Base-by-base conservation (phyloP, 1,140 invertebrate genomes). In the Cyphomyrmex costatus region DNA sequence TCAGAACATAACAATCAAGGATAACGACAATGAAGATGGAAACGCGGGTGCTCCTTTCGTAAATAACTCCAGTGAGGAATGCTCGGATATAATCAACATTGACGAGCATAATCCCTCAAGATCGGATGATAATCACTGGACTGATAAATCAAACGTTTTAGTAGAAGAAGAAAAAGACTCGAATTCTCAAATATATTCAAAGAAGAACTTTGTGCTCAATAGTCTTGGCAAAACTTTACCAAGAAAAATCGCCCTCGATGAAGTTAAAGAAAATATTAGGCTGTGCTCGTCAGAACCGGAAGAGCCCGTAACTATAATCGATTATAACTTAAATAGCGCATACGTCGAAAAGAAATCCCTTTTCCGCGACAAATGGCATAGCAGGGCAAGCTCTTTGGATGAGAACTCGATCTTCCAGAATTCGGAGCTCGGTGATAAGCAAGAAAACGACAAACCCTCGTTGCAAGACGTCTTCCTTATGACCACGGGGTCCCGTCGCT, bases 141-240 rank as follows among this genome's bases (percentile, higher is more conserved):
- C 33, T 1, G 77, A 88, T 27, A 58, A 58, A 3, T 86, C 84
- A 0, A 77, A 85, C 19, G 65, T 83, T 1, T 33, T 79, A 0
- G 83, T 14, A 2, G 84, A 82, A 6, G 68, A 63, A 10, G 12
- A 30, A 1, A 21, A 8, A 0, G 70, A 86, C 10, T 82, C 70
- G 4, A 88, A 76, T 36, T 27, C 68, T 27, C 88, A 66, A 27
- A 60, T 36, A 14, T 33, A 82, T 78, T 36, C 77, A 7, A 89
- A 90, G 27, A 92, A 90, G 19, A 90, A 91, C 65, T 92, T 93
- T 12, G 88, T 93, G n/a, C 88, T 90, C 8, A 93, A 93, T 46
- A 92, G 91, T 77, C 78, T 93, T 2, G 85, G 86, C 60, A 91
- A 91, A 61, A 91, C 90, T 46, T 56, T 90, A 51, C 78, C 85